Evolutionary conservation across 2,113 vertebrate genomes (phyloP).

Genomic region (Ptilonorhynchus violaceus): DNA sequence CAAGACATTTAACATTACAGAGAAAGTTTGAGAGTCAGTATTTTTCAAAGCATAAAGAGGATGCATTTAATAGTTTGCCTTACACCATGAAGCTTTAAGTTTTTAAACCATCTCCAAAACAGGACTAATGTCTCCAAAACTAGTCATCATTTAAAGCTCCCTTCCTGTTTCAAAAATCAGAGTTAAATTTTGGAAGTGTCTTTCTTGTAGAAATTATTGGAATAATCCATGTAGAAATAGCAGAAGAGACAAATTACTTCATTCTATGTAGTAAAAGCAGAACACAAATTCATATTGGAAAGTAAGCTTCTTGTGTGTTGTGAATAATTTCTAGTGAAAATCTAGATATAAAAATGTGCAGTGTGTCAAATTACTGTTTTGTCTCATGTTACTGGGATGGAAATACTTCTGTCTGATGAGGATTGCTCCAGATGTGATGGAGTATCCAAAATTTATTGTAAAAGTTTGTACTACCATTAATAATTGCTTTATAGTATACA

Average conservation of each 20-base stretch:
- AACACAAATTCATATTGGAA: neutral
- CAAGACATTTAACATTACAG: neutral
- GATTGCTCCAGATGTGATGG: neutral
- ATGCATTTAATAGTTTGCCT: neutral
- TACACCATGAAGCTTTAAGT: neutral
- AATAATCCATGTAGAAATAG: neutral
- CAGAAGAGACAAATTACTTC: neutral
- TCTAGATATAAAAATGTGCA: neutral
- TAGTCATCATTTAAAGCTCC: neutral
- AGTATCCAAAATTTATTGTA: neutral
- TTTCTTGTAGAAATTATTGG: neutral
- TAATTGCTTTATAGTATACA: neutral
- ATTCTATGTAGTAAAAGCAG: neutral
- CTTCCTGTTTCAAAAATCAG: neutral
- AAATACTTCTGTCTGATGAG: neutral
- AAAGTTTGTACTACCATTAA: neutral
- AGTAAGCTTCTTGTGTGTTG: neutral
- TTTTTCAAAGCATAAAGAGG: neutral
- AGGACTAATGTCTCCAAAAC: neutral
- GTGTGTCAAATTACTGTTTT: neutral
- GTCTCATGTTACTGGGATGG: neutral
- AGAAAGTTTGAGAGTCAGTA: neutral
- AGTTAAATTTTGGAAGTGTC: neutral
- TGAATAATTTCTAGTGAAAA: neutral
- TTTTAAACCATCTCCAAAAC: neutral